Base-by-base conservation (phyloP, 2,113 vertebrate species). In the Hippocampus barbouri region DNA sequence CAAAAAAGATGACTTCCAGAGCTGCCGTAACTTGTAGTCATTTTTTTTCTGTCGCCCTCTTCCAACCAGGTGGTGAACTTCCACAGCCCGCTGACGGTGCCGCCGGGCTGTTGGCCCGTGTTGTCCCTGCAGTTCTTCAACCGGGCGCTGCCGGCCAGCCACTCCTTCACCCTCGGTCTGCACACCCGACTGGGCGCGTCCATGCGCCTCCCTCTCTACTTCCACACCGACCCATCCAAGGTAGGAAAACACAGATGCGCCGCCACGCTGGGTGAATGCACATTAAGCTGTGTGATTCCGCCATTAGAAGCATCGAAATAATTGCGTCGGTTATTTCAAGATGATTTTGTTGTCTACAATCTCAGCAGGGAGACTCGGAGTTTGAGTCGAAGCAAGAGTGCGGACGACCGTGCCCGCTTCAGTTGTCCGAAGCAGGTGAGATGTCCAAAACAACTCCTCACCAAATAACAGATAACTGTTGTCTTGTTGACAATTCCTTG, bases 51-150 rank as follows among this genome's bases (percentile, higher is more conserved):
- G 53, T 83, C 78, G 30, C 80, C 60, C 76, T 38, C 34, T 6
- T 6, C 34, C 34, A 38, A 63, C 68, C 90, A 99, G 97, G 89
- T 97, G 85, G 79, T 93, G 86, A 95, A 96, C 89, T 95, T 98
- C 68, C 94, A 87, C 21, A 83, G 89, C 72, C 92, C 95, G 49
- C 85, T 95, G 86, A 90, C 83, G 30, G 89, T 96, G 85, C 89
- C 93, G 77, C 92, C 92, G 77, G 95, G 95, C 77, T 98, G 95
- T 90, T 97, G 96, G 96, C 93, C 89, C 70, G 75, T 97, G 71
- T 92, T 98, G 85, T 94, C 94, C 81, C 90, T 98, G 82, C 94
- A 93, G 85, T 85, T 95, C 72, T 89, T 87, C 80, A 88, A 90
- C 87, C 92, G 84, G 86, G 87, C 90, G n/a, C 80, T 91, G 85